Evolutionary conservation across 2,888 invertebrate species (phyloP), one percentile per base, ranked within the genome.

Genomic region (Scaptomyza parva): DNA sequence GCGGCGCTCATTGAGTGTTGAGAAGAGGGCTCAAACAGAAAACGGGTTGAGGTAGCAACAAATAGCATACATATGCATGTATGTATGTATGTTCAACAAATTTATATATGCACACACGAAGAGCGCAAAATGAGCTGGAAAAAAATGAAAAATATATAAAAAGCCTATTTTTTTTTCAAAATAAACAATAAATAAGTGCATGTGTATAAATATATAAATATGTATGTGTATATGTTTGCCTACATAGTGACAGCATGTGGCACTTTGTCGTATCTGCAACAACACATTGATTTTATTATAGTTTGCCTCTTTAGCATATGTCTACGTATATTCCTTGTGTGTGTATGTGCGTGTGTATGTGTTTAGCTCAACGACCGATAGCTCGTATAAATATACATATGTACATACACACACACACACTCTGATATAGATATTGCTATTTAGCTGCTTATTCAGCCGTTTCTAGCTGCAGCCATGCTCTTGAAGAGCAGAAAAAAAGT

Each of bases 121-220:
- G 50, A 28, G 22, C 17, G 17, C 50, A 24, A 18, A 33, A 33
- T 33, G 22, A 47, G 53, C 17, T 18, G 43, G 43, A 57, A 43
- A 54, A 62, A 65, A 80, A 53, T 40, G 50, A 54, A 28, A 37
- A 50, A 53, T 43, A 57, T 40, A 67, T 70, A 67, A 61, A 67
- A 47, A 64, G 54, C 54, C 58, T 53, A 75, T 66, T 78, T 82
- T 76, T 76, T 79, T 82, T 76, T 79, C 78, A 82, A 82, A 54
- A 65, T 67, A 82, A 78, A 76, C 76, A 78, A 70, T 70, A 76
- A 66, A 73, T 76, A 73, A 59, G 55, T 61, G 62, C 66, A 76
- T 58, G 9, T 33, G 30, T 20, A 20, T n/a, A 35, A 11, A 40
- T 26, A 12, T 28, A 47, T 18, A 9, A 22, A 40, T 28, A 24